Evolutionary conservation across 2,113 vertebrate genomes (phyloP).

Genomic region (Oreochromis spilurus): DNA sequence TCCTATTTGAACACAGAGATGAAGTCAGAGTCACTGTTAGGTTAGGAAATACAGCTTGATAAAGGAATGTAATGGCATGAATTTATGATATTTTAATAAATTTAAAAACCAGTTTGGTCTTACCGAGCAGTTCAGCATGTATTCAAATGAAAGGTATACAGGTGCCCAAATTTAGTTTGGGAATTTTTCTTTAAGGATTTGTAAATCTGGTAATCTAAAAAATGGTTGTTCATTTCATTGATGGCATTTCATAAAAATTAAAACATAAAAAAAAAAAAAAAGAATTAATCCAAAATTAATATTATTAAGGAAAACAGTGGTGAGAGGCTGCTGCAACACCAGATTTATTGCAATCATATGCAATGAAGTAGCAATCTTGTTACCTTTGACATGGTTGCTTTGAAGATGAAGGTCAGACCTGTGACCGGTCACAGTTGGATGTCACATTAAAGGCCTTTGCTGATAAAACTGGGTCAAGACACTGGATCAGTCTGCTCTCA

Average conservation of each 20-base stretch:
- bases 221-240: background rate
- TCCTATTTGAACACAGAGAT: background rate
- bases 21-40: accelerated
- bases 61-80: background rate
- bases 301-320: background rate
- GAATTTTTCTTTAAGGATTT: background rate
- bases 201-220: background rate
- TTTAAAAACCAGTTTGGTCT: background rate
- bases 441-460: background rate
- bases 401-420: background rate
- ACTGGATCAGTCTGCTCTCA: background rate
- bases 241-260: accelerated
- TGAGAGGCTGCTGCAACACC: background rate
- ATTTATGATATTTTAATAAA: background rate
- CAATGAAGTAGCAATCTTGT: background rate
- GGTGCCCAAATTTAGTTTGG: background rate
- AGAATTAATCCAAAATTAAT: background rate
- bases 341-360: background rate
- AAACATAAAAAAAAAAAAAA: too few relatives aligned
- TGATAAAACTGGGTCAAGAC: background rate
- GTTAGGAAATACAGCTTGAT: background rate
- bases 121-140: background rate
- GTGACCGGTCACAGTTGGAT: background rate
- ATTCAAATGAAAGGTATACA: background rate
- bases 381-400: background rate